Evolutionary conservation across 2,113 vertebrate genomes (phyloP).

Genomic region (Dicrurus megarhynchus): DNA sequence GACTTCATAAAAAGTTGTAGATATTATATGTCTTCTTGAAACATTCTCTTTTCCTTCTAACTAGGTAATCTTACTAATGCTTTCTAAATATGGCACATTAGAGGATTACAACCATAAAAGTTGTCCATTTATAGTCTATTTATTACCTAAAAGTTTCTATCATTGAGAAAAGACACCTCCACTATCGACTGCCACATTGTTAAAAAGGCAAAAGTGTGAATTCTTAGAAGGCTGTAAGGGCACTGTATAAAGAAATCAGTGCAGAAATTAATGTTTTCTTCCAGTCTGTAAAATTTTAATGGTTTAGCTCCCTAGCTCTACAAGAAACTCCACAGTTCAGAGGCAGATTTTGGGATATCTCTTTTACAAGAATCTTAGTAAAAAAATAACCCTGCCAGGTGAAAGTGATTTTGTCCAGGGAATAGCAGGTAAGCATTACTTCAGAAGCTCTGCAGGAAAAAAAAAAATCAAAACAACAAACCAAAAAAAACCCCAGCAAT

Average conservation of each 20-base stretch:
- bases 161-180: background rate
- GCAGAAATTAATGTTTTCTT: background rate
- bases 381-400: background rate
- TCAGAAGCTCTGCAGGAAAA: background rate
- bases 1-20: background rate
- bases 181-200: background rate
- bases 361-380: background rate
- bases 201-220: background rate
- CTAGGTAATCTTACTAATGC: background rate
- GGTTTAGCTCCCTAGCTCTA: background rate
- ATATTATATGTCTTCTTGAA: background rate
- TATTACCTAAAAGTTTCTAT: background rate
- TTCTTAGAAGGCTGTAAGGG: background rate
- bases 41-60: background rate
- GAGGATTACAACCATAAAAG: background rate
- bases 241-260: background rate
- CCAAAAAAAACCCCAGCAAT: background rate
- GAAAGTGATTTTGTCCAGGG: background rate
- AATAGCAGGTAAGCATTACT: background rate
- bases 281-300: background rate
- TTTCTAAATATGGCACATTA: background rate
- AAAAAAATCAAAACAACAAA: background rate
- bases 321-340: background rate
- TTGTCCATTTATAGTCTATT: background rate
- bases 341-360: background rate